Conservation (phyloP, 2,888 invertebrate genomes). For the Ophion ventricosus region DNA sequence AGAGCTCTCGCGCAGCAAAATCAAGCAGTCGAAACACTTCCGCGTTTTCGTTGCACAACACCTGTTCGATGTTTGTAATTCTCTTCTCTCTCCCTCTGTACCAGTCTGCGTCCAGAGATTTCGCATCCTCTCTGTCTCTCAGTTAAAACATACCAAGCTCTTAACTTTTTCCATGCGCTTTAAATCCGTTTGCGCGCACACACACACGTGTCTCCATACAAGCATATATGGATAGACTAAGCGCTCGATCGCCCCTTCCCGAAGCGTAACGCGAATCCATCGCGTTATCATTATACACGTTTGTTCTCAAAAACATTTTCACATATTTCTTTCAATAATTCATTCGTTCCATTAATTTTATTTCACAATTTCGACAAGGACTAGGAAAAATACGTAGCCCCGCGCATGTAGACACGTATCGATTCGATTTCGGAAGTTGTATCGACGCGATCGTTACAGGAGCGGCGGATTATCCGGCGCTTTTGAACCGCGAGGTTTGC, state of each 20-base stretch:
- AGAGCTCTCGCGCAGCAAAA: slow-evolving; percentile 49
- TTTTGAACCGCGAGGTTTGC: neutral
- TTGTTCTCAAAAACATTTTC: slow-evolving; percentile 17
- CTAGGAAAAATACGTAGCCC: too few relatives aligned
- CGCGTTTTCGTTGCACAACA: slow-evolving; percentile 80
- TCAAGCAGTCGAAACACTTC: slow-evolving; percentile 73
- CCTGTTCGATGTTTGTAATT: slow-evolving; percentile 74
- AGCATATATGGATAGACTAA: too few relatives aligned
- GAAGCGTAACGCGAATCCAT: slow-evolving; percentile 48
- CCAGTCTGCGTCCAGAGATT: slow-evolving; percentile 29
- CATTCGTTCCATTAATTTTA: neutral
- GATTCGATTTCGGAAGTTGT: neutral
- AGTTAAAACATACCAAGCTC: slow-evolving; percentile 50
- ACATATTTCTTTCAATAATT: neutral
- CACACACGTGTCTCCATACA: too few relatives aligned
- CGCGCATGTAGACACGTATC: neutral
- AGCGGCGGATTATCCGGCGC: neutral
- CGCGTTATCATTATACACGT: slow-evolving; percentile 40
- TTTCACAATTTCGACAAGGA: neutral
- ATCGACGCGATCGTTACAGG: neutral
- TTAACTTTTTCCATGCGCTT: slow-evolving; percentile 8
- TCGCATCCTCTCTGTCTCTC: slow-evolving; percentile 35
- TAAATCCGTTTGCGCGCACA: too few relatives aligned
- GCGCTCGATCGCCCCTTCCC: neutral
- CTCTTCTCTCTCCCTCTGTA: slow-evolving; percentile 66